Evolutionary conservation across 2,113 vertebrate genomes (phyloP).

Genomic region (Ictalurus furcatus): DNA sequence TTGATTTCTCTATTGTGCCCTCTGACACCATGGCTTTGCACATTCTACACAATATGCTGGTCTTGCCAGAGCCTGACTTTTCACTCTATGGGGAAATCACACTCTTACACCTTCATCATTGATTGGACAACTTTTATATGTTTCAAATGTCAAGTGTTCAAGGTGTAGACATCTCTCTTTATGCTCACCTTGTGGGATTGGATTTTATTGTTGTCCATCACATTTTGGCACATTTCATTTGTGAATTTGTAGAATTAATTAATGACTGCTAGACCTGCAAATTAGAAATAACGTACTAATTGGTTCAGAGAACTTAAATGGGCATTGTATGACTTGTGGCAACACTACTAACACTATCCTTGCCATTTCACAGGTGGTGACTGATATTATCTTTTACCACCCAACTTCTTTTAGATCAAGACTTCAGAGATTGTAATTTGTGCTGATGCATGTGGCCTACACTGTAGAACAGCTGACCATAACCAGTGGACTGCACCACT

Average conservation of each 20-base stretch:
- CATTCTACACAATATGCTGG: background rate
- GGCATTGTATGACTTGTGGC: background rate
- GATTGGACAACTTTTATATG: conserved; percentile 33
- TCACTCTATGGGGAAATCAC: conserved; percentile 31
- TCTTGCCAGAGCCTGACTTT: conserved; percentile 1
- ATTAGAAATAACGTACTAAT: background rate
- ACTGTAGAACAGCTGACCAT: conserved; percentile 11
- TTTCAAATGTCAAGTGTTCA: conserved; percentile 25
- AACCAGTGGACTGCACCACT: conserved; percentile 39
- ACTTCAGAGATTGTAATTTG: conserved; percentile 30
- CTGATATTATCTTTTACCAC: background rate
- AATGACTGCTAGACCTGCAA: background rate
- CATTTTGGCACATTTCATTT: background rate
- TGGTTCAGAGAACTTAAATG: background rate
- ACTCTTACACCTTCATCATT: conserved; percentile 17
- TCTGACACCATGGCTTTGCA: conserved; percentile 7
- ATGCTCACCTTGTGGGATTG: background rate
- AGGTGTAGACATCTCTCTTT: background rate
- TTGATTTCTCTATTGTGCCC: conserved; percentile 47
- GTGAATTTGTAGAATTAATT: background rate
- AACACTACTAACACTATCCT: background rate
- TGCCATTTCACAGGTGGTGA: background rate
- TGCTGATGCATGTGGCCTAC: conserved; percentile 1
- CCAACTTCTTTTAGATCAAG: conserved; percentile 17
- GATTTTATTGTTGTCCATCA: background rate